A percentile compares a stretch with the other conserved stretches of the same genome.
These are phyloP conservation scores for Fragum sueziense DNA, from an alignment of 2,888 invertebrate genomes.

Conservation along the genomic window DNA sequence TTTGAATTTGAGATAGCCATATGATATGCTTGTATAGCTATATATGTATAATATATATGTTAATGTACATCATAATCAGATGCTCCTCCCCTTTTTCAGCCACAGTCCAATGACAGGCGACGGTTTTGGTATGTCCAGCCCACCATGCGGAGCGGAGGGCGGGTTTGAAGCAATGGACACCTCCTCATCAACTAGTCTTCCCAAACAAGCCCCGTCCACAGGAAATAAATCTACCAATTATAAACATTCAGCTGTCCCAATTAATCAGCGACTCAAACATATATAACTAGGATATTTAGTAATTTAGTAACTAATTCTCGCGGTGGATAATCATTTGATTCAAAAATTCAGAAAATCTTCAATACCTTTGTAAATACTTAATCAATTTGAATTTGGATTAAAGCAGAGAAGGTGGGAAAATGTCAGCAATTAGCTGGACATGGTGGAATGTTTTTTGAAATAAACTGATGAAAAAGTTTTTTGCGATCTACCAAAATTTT, in stretches of 20 bases:
- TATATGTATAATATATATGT: no score
- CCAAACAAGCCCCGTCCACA: conserved; percentile 72
- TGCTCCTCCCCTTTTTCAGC: conserved; percentile 54
- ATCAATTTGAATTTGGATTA: no score
- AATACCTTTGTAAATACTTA: no score
- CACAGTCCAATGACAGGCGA: conserved; percentile 66
- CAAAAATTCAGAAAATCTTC: no score
- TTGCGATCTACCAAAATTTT: no score
- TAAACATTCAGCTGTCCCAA: conserved; percentile 74
- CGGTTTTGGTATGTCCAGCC: conserved; percentile 64
- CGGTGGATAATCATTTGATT: no score
- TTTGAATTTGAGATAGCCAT: no score
- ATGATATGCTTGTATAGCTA: no score
- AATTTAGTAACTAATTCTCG: background rate
- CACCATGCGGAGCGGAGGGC: conserved; percentile 60
- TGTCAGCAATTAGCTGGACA: no score
- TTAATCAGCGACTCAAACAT: conserved; percentile 74
- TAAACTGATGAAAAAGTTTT: no score
- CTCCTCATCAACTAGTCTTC: conserved; percentile 64
- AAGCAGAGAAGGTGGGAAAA: no score
- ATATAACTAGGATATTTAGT: conserved; percentile 59
- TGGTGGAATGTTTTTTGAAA: no score
- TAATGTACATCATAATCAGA: conserved; percentile 23
- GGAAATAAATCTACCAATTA: conserved; percentile 67
- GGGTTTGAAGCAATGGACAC: conserved; percentile 78